These are phyloP conservation scores for Hyposoter didymator DNA, from an alignment of 2,888 invertebrate genomes.

Conservation along the genomic window DNA sequence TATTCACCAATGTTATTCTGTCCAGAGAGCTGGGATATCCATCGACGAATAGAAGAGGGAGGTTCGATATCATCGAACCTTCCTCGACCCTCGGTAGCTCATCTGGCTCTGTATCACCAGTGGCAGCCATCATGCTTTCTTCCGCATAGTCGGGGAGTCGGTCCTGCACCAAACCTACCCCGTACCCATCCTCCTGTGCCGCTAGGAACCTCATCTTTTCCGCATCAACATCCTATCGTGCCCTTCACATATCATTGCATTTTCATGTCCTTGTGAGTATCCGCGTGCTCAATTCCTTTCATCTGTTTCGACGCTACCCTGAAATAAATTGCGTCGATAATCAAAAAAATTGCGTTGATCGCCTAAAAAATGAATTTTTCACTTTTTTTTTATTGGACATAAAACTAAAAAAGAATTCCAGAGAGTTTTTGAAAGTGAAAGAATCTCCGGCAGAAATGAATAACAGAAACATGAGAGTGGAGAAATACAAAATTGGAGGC, in stretches of 20 bases:
- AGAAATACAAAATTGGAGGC: no score
- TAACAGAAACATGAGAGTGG: no score
- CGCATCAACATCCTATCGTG: constrained; percentile 69
- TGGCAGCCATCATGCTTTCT: constrained; percentile 78
- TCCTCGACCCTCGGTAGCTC: constrained; percentile 76
- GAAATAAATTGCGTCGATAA: constrained; percentile 10
- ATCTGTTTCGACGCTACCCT: constrained; percentile 30
- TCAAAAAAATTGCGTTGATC: background rate
- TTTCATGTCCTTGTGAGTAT: constrained; percentile 15
- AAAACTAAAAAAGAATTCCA: no score
- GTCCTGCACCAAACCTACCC: constrained; percentile 78
- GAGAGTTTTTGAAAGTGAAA: no score
- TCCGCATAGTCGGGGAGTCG: constrained; percentile 75
- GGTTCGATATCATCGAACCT: constrained; percentile 88
- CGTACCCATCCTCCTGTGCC: constrained; percentile 79
- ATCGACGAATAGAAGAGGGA: constrained; percentile 89
- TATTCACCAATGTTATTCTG: constrained; percentile 85
- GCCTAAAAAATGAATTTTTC: background rate
- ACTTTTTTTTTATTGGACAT: background rate
- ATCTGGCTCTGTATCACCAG: constrained; percentile 74
- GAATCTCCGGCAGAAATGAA: no score
- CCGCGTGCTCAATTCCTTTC: constrained; percentile 1
- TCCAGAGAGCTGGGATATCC: constrained; percentile 89
- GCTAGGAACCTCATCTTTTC: constrained; percentile 80
- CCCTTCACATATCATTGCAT: constrained; percentile 46